A percentile compares a stretch with the other conserved stretches of the same genome.
Evolutionary conservation across 2,888 invertebrate genomes (phyloP).

Genomic region (Petrophora chlorosata): DNA sequence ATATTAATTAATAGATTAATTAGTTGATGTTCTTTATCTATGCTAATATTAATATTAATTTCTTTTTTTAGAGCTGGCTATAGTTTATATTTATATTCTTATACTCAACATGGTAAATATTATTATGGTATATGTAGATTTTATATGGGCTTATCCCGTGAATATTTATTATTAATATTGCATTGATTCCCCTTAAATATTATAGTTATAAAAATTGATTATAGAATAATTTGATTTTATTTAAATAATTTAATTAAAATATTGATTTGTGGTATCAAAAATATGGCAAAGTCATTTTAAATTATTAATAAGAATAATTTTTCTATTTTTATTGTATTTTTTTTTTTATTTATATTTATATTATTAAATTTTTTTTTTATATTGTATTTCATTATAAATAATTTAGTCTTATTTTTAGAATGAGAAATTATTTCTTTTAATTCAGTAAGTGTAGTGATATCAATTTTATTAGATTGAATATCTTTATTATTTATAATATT

Average conservation of each 20-base stretch:
- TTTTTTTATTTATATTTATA: constrained; percentile 74
- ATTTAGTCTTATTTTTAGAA: constrained; percentile 78
- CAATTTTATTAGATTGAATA: constrained; percentile 86
- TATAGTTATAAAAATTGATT: constrained; percentile 82
- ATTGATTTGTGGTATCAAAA: constrained; percentile 87
- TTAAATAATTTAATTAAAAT: constrained; percentile 88
- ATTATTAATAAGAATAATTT: constrained; percentile 68
- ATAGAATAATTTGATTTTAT: constrained; percentile 76
- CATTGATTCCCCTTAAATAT: constrained; percentile 87
- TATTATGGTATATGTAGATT: constrained; percentile 77
- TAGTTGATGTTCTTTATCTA: constrained; percentile 73
- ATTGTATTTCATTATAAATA: constrained; percentile 75
- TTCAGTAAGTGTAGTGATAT: constrained; percentile 74
- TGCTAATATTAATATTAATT: constrained; percentile 81
- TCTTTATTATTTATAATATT: constrained; percentile 85
- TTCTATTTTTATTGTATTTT: constrained; percentile 80
- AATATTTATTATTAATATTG: constrained; percentile 85
- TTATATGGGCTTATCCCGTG: constrained; percentile 75
- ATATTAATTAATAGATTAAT: constrained; percentile 85
- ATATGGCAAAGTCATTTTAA: constrained; percentile 80
- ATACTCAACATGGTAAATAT: constrained; percentile 84
- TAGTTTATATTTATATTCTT: constrained; percentile 86
- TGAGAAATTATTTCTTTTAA: constrained; percentile 81
- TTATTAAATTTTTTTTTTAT: constrained; percentile 65
- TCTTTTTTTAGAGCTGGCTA: constrained; percentile 87